Evolutionary conservation across 1,140 invertebrate species (phyloP), one percentile per base, ranked within the genome.

Genomic region (Agrilus planipennis): DNA sequence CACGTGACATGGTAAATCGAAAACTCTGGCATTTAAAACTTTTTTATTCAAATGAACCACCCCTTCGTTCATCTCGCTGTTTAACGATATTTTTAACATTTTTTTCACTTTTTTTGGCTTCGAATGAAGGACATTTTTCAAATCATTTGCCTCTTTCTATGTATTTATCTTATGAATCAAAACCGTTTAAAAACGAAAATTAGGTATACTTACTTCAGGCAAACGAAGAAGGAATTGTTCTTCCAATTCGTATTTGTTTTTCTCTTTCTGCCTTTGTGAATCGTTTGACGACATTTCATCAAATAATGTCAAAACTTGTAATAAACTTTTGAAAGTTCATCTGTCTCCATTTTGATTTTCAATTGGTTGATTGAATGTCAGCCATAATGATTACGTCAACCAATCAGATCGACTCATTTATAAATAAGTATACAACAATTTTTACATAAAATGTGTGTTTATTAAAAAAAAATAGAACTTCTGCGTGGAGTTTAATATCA

Each of bases 201-300:
- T 16, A 23, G 32, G 38, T 25, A n/a, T 22, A 46, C 51, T 47
- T 47, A 55, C 52, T 15, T 36, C 0, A 11, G 55, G 57, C 35
- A 60, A 41, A 16, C 57, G 48, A n/a, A 60, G 29, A 17, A 60
- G 52, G 34, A 60, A 59, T 23, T 57, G 55, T 29, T 56, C 50
- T 45, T 55, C 55, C 19, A 56, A 42, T 17, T 47, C 34, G 1
- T 36, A 36, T 38, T n/a, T n/a, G n/a, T n/a, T n/a, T n/a, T n/a
- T n/a, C n/a, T n/a, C n/a, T n/a, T n/a, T n/a, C n/a, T n/a, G n/a
- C n/a, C n/a, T n/a, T n/a, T n/a, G n/a, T n/a, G n/a, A n/a, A n/a
- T n/a, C n/a, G n/a, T n/a, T n/a, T n/a, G n/a, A n/a, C n/a, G n/a
- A n/a, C n/a, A n/a, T n/a, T n/a, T n/a, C n/a, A n/a, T n/a, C n/a